These are phyloP conservation scores for Merluccius polli DNA, from an alignment of 2,797 vertebrate species.

Conservation along the genomic window DNA sequence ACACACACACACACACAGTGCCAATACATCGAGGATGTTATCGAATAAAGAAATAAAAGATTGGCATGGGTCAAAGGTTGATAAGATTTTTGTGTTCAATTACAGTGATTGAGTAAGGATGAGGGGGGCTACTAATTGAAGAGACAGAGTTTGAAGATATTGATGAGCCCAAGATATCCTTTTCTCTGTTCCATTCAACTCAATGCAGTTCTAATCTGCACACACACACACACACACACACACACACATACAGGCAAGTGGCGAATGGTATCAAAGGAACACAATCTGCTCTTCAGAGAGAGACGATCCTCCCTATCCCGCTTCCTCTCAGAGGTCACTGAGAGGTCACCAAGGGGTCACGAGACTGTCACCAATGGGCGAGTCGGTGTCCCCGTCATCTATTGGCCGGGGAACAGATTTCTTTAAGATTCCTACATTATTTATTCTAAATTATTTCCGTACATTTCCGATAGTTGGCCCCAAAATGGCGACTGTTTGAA, in stretches of 20 bases:
- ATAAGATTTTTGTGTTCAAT: background rate
- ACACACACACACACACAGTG: slow-evolving; percentile 1
- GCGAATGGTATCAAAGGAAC: background rate
- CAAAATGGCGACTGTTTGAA: background rate
- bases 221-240: background rate
- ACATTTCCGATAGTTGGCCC: background rate
- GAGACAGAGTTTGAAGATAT: background rate
- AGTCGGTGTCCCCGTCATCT: background rate
- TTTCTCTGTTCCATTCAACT: background rate
- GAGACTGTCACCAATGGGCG: slow-evolving; percentile 1
- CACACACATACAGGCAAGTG: background rate
- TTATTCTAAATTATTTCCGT: background rate
- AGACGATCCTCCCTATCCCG: background rate
- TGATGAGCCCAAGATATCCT: background rate
- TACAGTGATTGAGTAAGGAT: background rate
- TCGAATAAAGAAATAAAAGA: background rate
- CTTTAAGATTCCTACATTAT: background rate
- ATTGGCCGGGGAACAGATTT: background rate
- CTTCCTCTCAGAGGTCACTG: background rate
- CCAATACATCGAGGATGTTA: background rate
- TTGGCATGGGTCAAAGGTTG: background rate
- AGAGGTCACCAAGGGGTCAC: slow-evolving; percentile 16
- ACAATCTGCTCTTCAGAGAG: background rate
- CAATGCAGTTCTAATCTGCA: background rate
- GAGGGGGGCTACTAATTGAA: background rate